phyloP scores from a whole-genome alignment of 2,113 vertebrate genomes.

The Tachysurus vachellii region DNA sequence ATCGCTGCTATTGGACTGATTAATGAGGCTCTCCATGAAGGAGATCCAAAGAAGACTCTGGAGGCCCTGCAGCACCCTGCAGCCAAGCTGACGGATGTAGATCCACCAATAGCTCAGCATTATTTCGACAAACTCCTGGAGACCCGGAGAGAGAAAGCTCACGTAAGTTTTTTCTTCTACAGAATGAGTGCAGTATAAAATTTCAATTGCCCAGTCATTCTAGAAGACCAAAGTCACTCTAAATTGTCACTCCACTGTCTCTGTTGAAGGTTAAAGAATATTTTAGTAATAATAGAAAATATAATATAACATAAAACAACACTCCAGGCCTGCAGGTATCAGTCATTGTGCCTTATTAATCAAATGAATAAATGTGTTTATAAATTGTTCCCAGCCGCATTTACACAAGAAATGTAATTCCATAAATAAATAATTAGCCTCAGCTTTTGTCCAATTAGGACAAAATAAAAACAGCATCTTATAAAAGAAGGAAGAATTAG shows the following conservation, averaged over 20 bases:
- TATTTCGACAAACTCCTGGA: conserved; percentile 91
- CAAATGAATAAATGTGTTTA: too few species aligned
- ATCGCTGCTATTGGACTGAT: conserved; percentile 93
- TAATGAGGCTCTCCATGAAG: conserved; percentile 94
- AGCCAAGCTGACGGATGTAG: conserved; percentile 88
- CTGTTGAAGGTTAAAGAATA: background rate
- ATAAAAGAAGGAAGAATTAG: background rate
- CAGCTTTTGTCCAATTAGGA: background rate
- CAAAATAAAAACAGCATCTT: background rate
- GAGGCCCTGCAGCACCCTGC: conserved; percentile 84
- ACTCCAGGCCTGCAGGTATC: background rate
- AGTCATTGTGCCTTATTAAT: too few species aligned
- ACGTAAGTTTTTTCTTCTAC: conserved; percentile 69
- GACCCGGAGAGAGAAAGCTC: conserved; percentile 92
- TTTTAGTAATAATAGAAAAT: too few species aligned
- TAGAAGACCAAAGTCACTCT: too few species aligned
- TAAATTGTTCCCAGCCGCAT: too few species aligned
- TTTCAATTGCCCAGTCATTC: background rate
- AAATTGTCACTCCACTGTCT: background rate
- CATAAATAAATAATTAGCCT: background rate
- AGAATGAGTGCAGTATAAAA: background rate
- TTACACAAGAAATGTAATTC: too few species aligned
- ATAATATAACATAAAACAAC: background rate
- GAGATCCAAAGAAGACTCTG: conserved; percentile 83
- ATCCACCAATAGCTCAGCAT: conserved; percentile 84